Percentiles rank a stretch among this genome's conserved stretches.
Conservation (phyloP, 2,113 vertebrate genomes). For the Nansenia antarctica region DNA sequence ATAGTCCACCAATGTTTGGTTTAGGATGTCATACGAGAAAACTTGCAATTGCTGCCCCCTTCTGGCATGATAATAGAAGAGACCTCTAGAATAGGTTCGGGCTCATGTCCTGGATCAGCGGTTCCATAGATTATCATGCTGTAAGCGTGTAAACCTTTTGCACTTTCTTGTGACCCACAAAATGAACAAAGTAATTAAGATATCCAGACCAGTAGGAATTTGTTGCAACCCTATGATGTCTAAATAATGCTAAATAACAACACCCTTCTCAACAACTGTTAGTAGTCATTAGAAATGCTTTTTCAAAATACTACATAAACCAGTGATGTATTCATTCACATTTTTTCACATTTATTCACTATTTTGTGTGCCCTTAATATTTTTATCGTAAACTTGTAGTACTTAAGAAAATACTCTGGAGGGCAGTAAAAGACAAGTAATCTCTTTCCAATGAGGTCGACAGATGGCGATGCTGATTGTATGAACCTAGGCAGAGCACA, state of each 20-base stretch:
- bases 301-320: too few species aligned
- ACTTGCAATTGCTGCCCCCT: background rate
- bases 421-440: slow-evolving; percentile 55
- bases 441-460: background rate
- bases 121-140: background rate
- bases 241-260: too few species aligned
- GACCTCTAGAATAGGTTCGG: too few species aligned
- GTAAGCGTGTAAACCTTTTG: background rate
- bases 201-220: too few species aligned
- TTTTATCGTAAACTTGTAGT: slow-evolving; percentile 68
- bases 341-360: too few species aligned
- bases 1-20: too few species aligned
- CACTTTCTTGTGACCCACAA: background rate
- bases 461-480: slow-evolving; percentile 45
- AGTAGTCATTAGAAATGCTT: too few species aligned
- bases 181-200: background rate
- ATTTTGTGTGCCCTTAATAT: too few species aligned
- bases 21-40: too few species aligned
- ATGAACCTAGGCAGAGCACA: background rate
- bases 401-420: slow-evolving; percentile 28
- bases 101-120: background rate
- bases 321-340: too few species aligned
- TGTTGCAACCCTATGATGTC: too few species aligned
- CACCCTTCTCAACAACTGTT: too few species aligned
- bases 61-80: background rate